A percentile compares a stretch with the other conserved stretches of the same genome.
phyloP scores from a whole-genome alignment of 2,797 vertebrate genomes.

The Etheostoma nigrum region DNA sequence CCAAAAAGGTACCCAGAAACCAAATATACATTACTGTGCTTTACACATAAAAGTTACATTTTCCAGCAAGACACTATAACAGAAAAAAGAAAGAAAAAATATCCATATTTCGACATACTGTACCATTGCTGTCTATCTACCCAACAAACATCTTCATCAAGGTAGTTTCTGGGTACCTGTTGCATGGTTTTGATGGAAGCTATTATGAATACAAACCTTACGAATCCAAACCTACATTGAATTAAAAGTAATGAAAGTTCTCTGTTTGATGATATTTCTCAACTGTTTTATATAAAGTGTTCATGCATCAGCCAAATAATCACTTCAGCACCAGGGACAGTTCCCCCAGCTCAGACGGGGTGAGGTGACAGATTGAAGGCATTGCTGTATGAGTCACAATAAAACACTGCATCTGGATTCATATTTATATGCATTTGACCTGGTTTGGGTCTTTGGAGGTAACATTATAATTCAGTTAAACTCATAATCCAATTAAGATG shows the following conservation, averaged over 20 bases:
- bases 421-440: neutral
- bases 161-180: neutral
- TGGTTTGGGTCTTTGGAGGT: neutral
- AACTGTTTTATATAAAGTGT: neutral
- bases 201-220: neutral
- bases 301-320: neutral
- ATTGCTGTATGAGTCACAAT: no score
- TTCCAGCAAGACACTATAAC: no score
- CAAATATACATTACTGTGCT: no score
- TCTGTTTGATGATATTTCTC: neutral
- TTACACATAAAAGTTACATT: no score
- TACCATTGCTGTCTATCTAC: neutral
- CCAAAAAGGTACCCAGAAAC: no score
- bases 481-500: neutral
- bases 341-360: neutral
- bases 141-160: neutral
- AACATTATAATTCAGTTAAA: conserved; percentile 1
- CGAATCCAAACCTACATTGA: neutral
- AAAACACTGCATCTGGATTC: neutral
- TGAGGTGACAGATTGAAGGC: neutral
- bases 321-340: conserved; percentile 1
- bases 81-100: no score
- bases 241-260: neutral
- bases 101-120: no score
- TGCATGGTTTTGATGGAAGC: neutral